These are phyloP conservation scores for Patiria miniata DNA, from an alignment of 35 echinoderm and acorn worm genomes.

Conservation along the genomic window DNA sequence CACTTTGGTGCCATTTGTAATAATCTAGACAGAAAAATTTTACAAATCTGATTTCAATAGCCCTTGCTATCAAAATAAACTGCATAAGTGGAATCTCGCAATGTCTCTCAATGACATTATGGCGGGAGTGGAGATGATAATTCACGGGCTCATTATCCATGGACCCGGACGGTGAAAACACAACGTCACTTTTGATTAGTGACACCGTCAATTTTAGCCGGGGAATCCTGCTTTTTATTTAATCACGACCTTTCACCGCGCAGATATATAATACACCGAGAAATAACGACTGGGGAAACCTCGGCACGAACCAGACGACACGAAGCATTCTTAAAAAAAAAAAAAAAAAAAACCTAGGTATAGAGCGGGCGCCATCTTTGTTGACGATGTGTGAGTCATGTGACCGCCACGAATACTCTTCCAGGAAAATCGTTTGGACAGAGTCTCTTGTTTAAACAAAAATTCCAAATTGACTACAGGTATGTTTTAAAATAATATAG, in stretches of 20 bases:
- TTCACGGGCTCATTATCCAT: neutral
- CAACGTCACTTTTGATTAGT: constrained; percentile 22
- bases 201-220: neutral
- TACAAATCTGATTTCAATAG: constrained; percentile 3
- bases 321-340: neutral
- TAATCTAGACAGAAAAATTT: too few species aligned
- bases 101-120: neutral
- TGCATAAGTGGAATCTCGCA: constrained; percentile 12
- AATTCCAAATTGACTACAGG: too few species aligned
- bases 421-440: too few species aligned
- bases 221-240: constrained; percentile 14
- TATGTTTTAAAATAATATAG: too few species aligned
- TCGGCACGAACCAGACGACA: constrained; percentile 1
- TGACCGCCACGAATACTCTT: too few species aligned
- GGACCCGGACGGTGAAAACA: constrained; percentile 11
- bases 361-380: constrained; percentile 1
- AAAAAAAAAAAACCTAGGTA: too few species aligned
- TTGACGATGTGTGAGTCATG: neutral
- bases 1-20: too few species aligned
- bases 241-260: constrained; percentile 26
- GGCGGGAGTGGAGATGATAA: constrained; percentile 13
- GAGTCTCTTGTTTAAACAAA: too few species aligned
- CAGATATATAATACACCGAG: too few species aligned
- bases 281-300: neutral
- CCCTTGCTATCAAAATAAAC: neutral